Percentiles rank a stretch among this genome's conserved stretches.
These are phyloP conservation scores for Chloropsis hardwickii DNA, from an alignment of 2,113 vertebrate species.

Conservation along the genomic window DNA sequence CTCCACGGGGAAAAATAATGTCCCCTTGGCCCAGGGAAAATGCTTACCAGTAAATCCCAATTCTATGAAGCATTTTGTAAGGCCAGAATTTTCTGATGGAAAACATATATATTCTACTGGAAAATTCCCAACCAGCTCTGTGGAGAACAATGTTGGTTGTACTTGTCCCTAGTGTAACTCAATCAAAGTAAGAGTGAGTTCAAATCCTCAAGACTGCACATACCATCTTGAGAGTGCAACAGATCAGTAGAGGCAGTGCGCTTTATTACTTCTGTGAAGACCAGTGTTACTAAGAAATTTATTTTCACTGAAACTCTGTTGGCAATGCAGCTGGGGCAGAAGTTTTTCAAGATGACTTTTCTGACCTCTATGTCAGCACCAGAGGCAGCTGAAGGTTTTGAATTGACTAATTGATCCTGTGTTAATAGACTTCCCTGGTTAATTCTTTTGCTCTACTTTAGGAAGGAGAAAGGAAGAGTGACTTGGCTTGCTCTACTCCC, in stretches of 20 bases:
- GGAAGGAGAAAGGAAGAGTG: neutral
- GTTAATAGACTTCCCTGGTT: neutral
- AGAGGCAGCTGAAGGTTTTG: neutral
- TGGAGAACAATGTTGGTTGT: neutral
- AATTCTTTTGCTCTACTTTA: neutral
- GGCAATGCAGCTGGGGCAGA: neutral
- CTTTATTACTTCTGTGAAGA: neutral
- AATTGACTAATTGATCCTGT: neutral
- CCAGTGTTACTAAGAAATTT: neutral
- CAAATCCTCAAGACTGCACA: neutral
- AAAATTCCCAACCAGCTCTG: neutral
- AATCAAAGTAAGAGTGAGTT: neutral
- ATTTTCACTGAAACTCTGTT: neutral
- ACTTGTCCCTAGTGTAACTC: neutral
- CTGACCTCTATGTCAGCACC: neutral
- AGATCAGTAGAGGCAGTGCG: neutral
- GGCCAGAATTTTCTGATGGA: neutral
- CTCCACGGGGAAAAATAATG: neutral
- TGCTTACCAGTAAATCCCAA: neutral
- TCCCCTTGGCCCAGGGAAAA: neutral
- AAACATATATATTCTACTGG: neutral
- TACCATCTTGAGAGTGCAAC: neutral
- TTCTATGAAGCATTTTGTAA: neutral
- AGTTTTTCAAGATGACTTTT: neutral
- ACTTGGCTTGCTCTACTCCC: neutral